Evolutionary conservation across 2,797 vertebrate genomes (phyloP).

Genomic region (Lycodopsis pacificus): DNA sequence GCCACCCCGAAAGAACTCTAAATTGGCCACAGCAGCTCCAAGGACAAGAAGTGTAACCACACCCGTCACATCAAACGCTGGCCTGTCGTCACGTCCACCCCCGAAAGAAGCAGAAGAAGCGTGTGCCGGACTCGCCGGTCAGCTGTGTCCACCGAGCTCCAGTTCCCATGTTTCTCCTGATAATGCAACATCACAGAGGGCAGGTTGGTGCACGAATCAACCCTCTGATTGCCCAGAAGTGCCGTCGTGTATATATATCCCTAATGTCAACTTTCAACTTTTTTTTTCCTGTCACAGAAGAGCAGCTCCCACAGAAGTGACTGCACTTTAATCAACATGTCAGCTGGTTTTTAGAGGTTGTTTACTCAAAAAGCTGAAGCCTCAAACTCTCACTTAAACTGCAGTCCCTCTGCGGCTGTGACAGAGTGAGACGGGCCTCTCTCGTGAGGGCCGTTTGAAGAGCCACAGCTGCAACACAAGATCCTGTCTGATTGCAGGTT

Average conservation of each 20-base stretch:
- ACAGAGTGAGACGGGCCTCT: slow-evolving; percentile 24
- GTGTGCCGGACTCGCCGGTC: slow-evolving; percentile 40
- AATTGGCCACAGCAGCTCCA: slow-evolving; percentile 35
- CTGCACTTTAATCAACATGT: slow-evolving; percentile 57
- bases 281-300: slow-evolving; percentile 36
- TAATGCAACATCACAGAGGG: slow-evolving; percentile 37
- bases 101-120: background rate
- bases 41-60: slow-evolving; percentile 32
- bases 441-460: slow-evolving; percentile 1
- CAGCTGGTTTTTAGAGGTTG: slow-evolving; percentile 42
- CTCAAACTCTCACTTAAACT: slow-evolving; percentile 35
- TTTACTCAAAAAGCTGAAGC: slow-evolving; percentile 49
- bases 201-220: slow-evolving; percentile 45
- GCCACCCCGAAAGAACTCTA: background rate
- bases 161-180: slow-evolving; percentile 46
- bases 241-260: slow-evolving; percentile 9
- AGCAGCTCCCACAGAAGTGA: slow-evolving; percentile 31
- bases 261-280: slow-evolving; percentile 61
- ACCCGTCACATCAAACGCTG: slow-evolving; percentile 41
- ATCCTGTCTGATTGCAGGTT: slow-evolving; percentile 48
- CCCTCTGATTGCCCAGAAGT: slow-evolving; percentile 45
- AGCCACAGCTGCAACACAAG: background rate
- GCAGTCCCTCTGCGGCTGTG: slow-evolving; percentile 10
- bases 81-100: slow-evolving; percentile 29
- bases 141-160: slow-evolving; percentile 41